These are phyloP conservation scores for Seriola rivoliana DNA, from an alignment of 2,113 vertebrate genomes.

Conservation along the genomic window DNA sequence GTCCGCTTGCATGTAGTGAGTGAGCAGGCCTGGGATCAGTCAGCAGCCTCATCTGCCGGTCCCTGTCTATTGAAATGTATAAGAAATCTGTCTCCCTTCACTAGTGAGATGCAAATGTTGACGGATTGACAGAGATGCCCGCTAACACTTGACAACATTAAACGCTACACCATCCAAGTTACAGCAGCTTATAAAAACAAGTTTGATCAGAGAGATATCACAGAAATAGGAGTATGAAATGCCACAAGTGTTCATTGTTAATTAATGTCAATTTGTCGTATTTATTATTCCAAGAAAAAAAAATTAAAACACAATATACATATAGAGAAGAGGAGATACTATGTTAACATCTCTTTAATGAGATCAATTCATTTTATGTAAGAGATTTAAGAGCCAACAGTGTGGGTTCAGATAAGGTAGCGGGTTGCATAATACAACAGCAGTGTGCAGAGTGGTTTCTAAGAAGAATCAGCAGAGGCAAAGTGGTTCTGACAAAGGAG, in stretches of 20 bases:
- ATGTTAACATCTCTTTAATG: no score
- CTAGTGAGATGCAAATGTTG: slow-evolving; percentile 29
- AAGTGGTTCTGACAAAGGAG: background rate
- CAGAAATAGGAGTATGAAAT: background rate
- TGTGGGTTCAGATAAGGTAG: slow-evolving; percentile 5
- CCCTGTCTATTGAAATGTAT: slow-evolving; percentile 13
- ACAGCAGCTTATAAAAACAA: no score
- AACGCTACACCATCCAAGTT: background rate
- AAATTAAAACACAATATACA: no score
- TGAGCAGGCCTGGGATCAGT: slow-evolving; percentile 65
- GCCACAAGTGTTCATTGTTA: no score
- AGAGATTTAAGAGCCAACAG: background rate
- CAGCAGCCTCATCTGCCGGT: slow-evolving; percentile 17
- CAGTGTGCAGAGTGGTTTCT: background rate
- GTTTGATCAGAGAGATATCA: background rate
- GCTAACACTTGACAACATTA: background rate
- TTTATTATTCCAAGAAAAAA: no score
- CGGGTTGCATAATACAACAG: background rate
- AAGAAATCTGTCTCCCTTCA: slow-evolving; percentile 5
- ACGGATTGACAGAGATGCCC: background rate
- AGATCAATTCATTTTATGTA: background rate
- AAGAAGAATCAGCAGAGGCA: background rate
- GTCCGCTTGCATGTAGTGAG: slow-evolving; percentile 36
- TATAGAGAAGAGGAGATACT: no score
- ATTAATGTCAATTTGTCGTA: no score